phyloP scores from a whole-genome alignment of 2,888 invertebrate species.

The Sarcophaga rosellei region DNA sequence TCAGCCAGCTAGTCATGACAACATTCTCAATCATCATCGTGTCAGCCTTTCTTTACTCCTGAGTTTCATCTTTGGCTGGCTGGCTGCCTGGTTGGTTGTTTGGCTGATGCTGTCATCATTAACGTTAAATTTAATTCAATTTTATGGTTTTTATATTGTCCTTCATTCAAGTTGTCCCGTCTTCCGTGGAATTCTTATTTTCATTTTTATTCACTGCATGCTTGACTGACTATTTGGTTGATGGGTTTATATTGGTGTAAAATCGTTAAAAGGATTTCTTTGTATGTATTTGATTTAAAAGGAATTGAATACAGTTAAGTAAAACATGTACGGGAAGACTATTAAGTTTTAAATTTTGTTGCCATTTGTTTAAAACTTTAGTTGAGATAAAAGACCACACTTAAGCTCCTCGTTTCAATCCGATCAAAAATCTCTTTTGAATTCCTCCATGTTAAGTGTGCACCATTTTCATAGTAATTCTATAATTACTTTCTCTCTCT shows the following conservation, averaged over 20 bases:
- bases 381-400: too few relatives aligned
- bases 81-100: neutral
- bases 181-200: neutral
- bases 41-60: neutral
- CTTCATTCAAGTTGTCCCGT: slow-evolving; percentile 34
- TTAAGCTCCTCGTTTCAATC: too few relatives aligned
- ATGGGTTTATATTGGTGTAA: slow-evolving; percentile 24
- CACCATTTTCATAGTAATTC: too few relatives aligned
- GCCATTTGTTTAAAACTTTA: too few relatives aligned
- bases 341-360: neutral
- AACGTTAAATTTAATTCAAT: slow-evolving; percentile 61
- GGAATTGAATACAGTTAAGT: neutral
- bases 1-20: neutral
- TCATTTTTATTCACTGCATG: slow-evolving; percentile 36
- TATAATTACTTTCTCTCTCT: too few relatives aligned
- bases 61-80: slow-evolving; percentile 10
- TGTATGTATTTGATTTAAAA: neutral
- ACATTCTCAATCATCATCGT: slow-evolving; percentile 34
- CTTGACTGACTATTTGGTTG: slow-evolving; percentile 44
- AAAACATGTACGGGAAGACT: neutral
- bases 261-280: slow-evolving; percentile 16
- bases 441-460: too few relatives aligned
- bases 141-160: slow-evolving; percentile 46
- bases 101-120: slow-evolving; percentile 50
- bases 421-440: too few relatives aligned